Percentiles rank a stretch among this genome's conserved stretches.
Evolutionary conservation across 2,888 invertebrate genomes (phyloP).

Genomic region (Taenaris catops): DNA sequence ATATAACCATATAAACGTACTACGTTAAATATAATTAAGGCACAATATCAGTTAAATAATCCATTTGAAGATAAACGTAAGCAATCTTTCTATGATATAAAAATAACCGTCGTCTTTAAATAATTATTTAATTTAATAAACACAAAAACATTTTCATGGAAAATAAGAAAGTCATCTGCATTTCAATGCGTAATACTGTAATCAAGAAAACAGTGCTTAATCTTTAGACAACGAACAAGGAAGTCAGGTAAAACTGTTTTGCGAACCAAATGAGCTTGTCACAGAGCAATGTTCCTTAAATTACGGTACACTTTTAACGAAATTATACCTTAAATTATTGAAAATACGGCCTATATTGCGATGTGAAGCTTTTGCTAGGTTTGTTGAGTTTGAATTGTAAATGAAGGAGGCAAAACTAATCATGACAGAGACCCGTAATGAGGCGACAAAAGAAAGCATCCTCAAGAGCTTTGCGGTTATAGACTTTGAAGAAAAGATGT

Average conservation of each 20-base stretch:
- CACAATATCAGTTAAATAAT: no score
- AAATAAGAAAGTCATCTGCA: constrained; percentile 3
- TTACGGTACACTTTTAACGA: neutral
- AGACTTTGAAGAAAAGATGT: constrained; percentile 11
- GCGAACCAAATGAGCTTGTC: constrained; percentile 22
- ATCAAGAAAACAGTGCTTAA: constrained; percentile 19
- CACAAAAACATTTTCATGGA: neutral
- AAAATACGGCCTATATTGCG: constrained; percentile 8
- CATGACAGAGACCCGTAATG: constrained; percentile 18
- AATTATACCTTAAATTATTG: neutral
- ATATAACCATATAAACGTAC: no score
- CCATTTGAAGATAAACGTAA: no score
- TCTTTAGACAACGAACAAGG: constrained; percentile 17
- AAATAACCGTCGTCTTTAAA: neutral
- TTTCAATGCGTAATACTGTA: constrained; percentile 12
- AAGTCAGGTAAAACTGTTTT: constrained; percentile 21
- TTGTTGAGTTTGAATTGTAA: constrained; percentile 20
- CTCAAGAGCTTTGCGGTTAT: constrained; percentile 11
- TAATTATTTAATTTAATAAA: neutral
- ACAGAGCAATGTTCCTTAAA: constrained; percentile 16
- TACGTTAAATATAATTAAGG: no score
- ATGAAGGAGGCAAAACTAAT: constrained; percentile 21
- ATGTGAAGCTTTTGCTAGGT: neutral
- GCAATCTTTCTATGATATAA: no score
- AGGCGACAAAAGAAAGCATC: constrained; percentile 19